Base-by-base conservation (phyloP, 2,888 invertebrate species). In the Polydrusus tereticollis region DNA sequence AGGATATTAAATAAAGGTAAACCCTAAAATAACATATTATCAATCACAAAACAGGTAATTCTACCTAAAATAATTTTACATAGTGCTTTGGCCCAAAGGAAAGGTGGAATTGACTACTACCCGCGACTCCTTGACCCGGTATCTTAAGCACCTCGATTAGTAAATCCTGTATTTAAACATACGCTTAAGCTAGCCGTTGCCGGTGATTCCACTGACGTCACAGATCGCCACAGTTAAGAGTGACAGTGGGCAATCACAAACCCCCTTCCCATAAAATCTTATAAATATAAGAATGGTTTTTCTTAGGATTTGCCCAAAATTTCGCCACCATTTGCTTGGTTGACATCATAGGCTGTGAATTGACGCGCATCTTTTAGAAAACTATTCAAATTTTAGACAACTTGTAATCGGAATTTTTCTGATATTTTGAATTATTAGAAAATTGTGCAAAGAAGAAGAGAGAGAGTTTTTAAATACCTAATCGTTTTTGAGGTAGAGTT, bases 301-400 rank as follows among this genome's bases (percentile, higher is more conserved):
- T 33, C 41, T 12, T 21, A 4, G 18, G n/a, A 41, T 36, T 60
- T 43, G 36, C 29, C 29, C 21, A 67, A 67, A 58, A 58, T 38
- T 55, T 43, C 36, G 29, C 47, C 64, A 23, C 16, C 1, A 50
- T 21, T 68, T 59, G 47, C 23, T 36, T 47, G 68, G 72, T 72
- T 68, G 68, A 68, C 58, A 68, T 41, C 69, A 73, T 73, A 73
- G 73, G 65, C 73, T 72, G 57, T 72, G 68, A 3, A 58, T 72
- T 68, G 72, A 64, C 68, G 57, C 58, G 52, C 41, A 16, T n/a
- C n/a, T n/a, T n/a, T 23, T n/a, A 33, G 45, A 45, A 23, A 59
- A 41, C 23, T 41, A 1, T 20, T 20, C 12, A 16, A 10, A 38
- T n/a, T 36, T 36, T 36, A n/a, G 4, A 36, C n/a, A n/a, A n/a